Evolutionary conservation across 2,888 invertebrate species (phyloP), one percentile per base, ranked within the genome.

Genomic region (Halocaridina rubra): DNA sequence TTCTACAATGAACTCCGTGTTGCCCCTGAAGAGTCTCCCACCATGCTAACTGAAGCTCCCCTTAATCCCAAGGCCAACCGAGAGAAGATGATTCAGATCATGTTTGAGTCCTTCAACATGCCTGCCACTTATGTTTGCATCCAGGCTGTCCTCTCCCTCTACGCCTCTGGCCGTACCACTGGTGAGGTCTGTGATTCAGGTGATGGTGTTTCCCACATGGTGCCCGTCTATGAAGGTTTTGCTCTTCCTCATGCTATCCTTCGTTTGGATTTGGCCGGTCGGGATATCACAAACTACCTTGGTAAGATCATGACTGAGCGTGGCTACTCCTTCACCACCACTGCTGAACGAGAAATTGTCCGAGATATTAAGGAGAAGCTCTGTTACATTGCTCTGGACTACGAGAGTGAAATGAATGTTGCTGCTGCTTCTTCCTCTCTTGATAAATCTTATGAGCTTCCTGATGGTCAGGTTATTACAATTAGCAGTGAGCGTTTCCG

Each of bases 1-100:
- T 98, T 98, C 94, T 98, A 98, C 95, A 98, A 98, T 91, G 97
- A 98, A 92, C 94, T 98, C 91, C 95, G 98, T 92, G 97, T 98
- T 79, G 97, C 82, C 97, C 97, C 88, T 72, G 97, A 97, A 92
- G 97, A 97, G 92, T 97, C 97, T 91, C 97, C 97, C 90, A 90
- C 89, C 30, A 76, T 81, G 69, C 69, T 81, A 19, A 97, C 97
- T 88, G 97, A 97, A 92, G 97, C 97, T 89, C 97, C 97, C 86
- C 94, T 97, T 90, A 97, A 97, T 92, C 97, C 97, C 89, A 97
- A 97, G 92, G 97, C 97, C 89, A 97, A 97, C 93, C 94, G 97
- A 90, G 97, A 97, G 92, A 97, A 97, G 94, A 97, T 97, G 97
- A 97, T 97, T 88, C 92, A 92, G 89, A 90, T 92, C 89, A 91